Percentiles rank a stretch among this genome's conserved stretches.
Evolutionary conservation across 2,888 invertebrate species (phyloP).

Genomic region (Scaptomyza cyrtandrae): DNA sequence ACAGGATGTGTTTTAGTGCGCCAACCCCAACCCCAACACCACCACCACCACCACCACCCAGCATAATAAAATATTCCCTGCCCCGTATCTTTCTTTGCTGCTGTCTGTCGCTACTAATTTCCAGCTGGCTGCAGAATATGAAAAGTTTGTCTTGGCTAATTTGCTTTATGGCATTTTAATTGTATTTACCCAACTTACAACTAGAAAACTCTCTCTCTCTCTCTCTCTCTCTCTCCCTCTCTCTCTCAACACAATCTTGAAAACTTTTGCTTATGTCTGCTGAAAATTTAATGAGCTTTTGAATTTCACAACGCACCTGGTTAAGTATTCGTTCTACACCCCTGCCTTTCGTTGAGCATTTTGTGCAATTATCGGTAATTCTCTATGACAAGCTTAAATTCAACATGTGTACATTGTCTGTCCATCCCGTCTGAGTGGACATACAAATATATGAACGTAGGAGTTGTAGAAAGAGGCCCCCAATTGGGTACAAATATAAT

Average conservation of each 20-base stretch:
- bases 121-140: conserved; percentile 70
- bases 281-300: conserved; percentile 78
- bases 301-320: conserved; percentile 64
- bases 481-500: conserved; percentile 74
- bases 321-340: conserved; percentile 6
- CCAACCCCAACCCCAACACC: too few relatives aligned
- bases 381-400: conserved; percentile 50
- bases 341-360: conserved; percentile 52
- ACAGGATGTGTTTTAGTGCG: conserved; percentile 75
- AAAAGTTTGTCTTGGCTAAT: conserved; percentile 79
- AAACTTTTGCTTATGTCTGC: conserved; percentile 42
- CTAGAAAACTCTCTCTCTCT: conserved; percentile 9
- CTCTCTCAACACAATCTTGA: background rate
- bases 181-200: conserved; percentile 66
- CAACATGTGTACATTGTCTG: conserved; percentile 48
- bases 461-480: conserved; percentile 3
- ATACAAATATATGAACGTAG: background rate
- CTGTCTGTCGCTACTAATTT: conserved; percentile 65
- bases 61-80: too few relatives aligned
- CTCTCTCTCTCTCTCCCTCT: background rate
- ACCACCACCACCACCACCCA: background rate
- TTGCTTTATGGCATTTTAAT: conserved; percentile 79
- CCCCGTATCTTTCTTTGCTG: background rate
- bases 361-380: conserved; percentile 72
- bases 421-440: background rate